These are phyloP conservation scores for Andrena minutula DNA, from an alignment of 2,888 invertebrate genomes.

Conservation along the genomic window DNA sequence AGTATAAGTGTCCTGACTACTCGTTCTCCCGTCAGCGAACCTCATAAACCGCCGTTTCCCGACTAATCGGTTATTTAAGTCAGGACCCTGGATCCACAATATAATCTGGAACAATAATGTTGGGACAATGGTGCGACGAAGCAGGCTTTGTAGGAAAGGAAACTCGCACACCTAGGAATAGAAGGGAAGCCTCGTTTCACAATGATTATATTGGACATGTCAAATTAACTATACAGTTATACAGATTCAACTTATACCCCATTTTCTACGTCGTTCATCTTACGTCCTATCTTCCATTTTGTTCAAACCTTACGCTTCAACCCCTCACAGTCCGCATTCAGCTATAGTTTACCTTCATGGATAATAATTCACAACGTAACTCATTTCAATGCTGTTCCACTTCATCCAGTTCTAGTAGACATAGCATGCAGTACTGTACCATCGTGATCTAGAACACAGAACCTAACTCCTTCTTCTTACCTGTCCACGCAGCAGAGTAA, in stretches of 20 bases:
- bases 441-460: too few species aligned
- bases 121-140: background rate
- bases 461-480: too few species aligned
- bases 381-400: too few species aligned
- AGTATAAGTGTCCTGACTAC: conserved; percentile 28
- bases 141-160: background rate
- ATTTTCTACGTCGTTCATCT: too few species aligned
- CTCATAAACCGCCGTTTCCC: conserved; percentile 10
- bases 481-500: background rate
- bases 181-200: background rate
- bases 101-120: conserved; percentile 10
- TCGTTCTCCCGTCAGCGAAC: conserved; percentile 1
- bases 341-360: too few species aligned
- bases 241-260: too few species aligned
- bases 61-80: background rate
- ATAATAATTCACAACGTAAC: too few species aligned
- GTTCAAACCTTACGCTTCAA: too few species aligned
- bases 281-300: too few species aligned
- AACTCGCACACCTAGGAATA: background rate
- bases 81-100: background rate
- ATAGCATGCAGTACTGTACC: too few species aligned
- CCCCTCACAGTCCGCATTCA: too few species aligned
- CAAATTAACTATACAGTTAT: background rate
- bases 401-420: too few species aligned
- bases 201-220: background rate